These are phyloP conservation scores for Charadrius vociferus DNA, from an alignment of 2,113 vertebrate genomes.

Conservation along the genomic window DNA sequence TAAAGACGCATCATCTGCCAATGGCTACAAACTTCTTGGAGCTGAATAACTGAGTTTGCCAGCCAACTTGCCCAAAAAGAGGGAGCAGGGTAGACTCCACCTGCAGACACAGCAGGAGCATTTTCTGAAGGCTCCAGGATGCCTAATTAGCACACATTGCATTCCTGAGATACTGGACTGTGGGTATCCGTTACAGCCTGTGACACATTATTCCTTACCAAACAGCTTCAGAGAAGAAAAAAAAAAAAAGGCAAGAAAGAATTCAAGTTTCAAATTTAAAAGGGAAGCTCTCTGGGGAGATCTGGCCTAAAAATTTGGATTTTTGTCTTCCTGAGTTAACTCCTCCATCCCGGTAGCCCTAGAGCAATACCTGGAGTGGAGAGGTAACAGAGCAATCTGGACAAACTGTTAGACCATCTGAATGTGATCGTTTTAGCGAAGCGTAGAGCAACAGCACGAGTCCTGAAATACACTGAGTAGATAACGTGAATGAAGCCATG, in stretches of 20 bases:
- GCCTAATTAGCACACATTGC: slow-evolving; percentile 26
- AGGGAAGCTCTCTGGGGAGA: not conserved
- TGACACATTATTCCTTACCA: not conserved
- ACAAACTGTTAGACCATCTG: not conserved
- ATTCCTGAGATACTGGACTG: not conserved
- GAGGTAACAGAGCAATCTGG: not conserved
- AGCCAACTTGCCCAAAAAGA: not conserved
- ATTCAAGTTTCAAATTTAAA: not conserved
- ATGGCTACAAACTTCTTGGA: not conserved
- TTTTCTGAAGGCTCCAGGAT: slow-evolving; percentile 31
- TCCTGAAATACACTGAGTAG: not conserved
- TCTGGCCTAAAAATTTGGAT: not conserved
- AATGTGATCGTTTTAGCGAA: not conserved
- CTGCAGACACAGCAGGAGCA: not conserved
- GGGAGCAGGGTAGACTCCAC: not conserved
- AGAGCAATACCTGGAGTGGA: not conserved
- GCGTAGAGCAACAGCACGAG: not conserved
- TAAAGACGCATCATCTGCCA: not conserved
- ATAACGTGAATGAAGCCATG: accelerated
- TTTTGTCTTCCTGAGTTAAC: not conserved
- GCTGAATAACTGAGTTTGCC: not conserved
- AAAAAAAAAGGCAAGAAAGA: not conserved
- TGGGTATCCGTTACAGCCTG: not conserved
- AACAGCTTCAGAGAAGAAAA: not conserved
- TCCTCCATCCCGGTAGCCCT: not conserved